Evolutionary conservation across 1,140 invertebrate species (phyloP), one percentile per base, ranked within the genome.

Genomic region (Calosoma granatense): DNA sequence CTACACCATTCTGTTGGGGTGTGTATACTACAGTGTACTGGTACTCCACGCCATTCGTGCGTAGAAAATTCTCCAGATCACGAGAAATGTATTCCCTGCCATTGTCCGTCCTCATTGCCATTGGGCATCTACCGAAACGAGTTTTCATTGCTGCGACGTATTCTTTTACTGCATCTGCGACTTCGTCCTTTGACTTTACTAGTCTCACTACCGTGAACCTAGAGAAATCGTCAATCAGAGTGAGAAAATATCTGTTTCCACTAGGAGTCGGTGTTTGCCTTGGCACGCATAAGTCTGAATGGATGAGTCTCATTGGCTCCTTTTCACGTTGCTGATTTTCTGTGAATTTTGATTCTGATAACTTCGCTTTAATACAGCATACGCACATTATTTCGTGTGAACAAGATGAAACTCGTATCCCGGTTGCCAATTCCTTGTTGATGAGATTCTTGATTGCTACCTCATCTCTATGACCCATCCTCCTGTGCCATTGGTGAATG

Each of bases 1-100:
- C 59, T 1, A 69, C 55, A 14, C 70, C 70, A 60, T 74, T 73
- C 55, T 68, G 65, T 59, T 74, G 56, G 9, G 70, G 70, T 6
- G 60, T 67, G 54, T 70, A 70, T 1, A 67, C 58, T 21, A 64
- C 61, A 2, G 63, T 68, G 22, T 56, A 39, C 51, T 67, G 57
- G 60, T 65, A 57, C 52, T 58, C 22, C 54, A 69, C 68, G 39
- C 73, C 67, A 21, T 66, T 60, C 53, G 61, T 57, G 23, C 58
- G 43, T 1, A 67, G 4, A 60, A 58, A 70, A 2, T 61, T 60
- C 15, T 66, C 59, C 52, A 71, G 68, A 1, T 53, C 54, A 19
- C 63, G 61, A 55, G 63, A 70, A 2, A 57, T 53, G 57, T 69
- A 73, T 61, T 76, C 72, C 15, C 22, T 56, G 11, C 70, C 70